phyloP scores from a whole-genome alignment of 2,888 invertebrate genomes.

The Disparrhopalites patrizii region DNA sequence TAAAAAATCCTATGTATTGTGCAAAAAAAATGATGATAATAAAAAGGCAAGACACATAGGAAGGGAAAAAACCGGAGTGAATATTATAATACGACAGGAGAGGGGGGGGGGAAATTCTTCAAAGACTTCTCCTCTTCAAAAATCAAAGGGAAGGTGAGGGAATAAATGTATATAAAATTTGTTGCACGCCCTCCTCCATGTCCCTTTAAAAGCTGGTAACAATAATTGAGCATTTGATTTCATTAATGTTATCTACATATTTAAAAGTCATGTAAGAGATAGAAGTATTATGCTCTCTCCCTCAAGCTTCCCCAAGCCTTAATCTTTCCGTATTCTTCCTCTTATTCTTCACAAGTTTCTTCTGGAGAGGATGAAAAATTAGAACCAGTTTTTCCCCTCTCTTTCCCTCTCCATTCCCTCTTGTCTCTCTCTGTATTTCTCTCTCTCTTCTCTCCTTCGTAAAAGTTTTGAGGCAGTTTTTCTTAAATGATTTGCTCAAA shows the following conservation, averaged over 20 bases:
- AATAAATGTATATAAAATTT: too few species aligned
- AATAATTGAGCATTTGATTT: slow-evolving; percentile 23
- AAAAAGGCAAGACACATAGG: neutral
- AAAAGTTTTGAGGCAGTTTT: slow-evolving; percentile 16
- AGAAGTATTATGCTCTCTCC: too few species aligned
- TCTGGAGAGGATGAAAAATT: neutral
- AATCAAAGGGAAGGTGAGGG: too few species aligned
- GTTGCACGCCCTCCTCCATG: neutral
- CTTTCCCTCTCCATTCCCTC: too few species aligned
- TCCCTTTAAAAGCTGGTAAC: neutral
- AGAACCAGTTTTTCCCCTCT: slow-evolving; percentile 17
- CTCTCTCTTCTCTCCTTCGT: neutral
- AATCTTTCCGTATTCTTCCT: too few species aligned
- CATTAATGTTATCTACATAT: too few species aligned
- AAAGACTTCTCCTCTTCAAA: too few species aligned
- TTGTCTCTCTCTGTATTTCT: neutral
- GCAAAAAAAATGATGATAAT: too few species aligned
- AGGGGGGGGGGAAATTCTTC: neutral
- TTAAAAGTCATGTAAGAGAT: too few species aligned
- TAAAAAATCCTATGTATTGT: too few species aligned
- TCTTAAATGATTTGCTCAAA: neutral
- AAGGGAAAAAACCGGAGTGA: neutral
- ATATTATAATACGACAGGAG: slow-evolving; percentile 3
- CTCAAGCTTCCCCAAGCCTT: too few species aligned
- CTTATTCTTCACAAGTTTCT: too few species aligned